Evolutionary conservation across 1,140 invertebrate genomes (phyloP).

Genomic region (Polypedilum vanderplanki): DNA sequence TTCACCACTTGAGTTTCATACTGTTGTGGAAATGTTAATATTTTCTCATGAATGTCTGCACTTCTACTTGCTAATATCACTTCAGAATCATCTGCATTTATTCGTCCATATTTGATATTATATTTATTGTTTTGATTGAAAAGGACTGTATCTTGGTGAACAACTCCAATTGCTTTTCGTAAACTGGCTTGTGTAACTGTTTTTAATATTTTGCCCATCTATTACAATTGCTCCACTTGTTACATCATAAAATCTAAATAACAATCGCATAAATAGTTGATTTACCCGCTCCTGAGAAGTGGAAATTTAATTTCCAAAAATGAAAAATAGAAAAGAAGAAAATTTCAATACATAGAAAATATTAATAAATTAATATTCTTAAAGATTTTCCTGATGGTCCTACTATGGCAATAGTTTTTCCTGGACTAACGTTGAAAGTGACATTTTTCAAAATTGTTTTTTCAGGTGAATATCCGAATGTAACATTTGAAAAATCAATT

Average conservation of each 20-base stretch:
- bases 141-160: constrained; percentile 95
- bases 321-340: too few relatives aligned
- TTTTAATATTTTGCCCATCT: constrained; percentile 78
- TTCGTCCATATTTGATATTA: constrained; percentile 90
- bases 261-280: constrained; percentile 85
- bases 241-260: constrained; percentile 95
- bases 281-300: constrained; percentile 87
- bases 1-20: constrained; percentile 83
- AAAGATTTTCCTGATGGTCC: constrained; percentile 42
- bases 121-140: constrained; percentile 94
- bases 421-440: constrained; percentile 76
- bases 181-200: constrained; percentile 73
- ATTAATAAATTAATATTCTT: too few relatives aligned
- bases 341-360: too few relatives aligned
- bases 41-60: constrained; percentile 91
- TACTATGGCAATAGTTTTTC: constrained; percentile 87
- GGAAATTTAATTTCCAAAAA: too few relatives aligned
- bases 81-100: constrained; percentile 70
- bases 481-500: constrained; percentile 84
- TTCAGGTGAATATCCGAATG: constrained; percentile 81
- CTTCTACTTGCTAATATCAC: constrained; percentile 80
- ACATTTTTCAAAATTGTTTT: constrained; percentile 75
- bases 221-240: constrained; percentile 76
- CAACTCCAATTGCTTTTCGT: constrained; percentile 75
- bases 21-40: constrained; percentile 79